Evolutionary conservation across 2,888 invertebrate species (phyloP).

Genomic region (Drosophila leonis): DNA sequence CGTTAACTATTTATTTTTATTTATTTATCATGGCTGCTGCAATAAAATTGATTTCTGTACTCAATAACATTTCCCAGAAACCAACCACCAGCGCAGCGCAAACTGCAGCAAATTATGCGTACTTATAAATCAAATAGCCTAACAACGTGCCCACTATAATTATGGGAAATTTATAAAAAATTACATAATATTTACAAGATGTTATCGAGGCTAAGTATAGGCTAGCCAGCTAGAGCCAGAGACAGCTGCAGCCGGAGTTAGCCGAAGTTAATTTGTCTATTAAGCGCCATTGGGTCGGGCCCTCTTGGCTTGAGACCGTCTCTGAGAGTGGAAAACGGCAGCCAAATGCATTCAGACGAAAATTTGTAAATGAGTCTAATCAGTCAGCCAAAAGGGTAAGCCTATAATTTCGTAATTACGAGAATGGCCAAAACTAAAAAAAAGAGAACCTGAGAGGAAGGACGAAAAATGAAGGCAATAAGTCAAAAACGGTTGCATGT

Average conservation of each 20-base stretch:
- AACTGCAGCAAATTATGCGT: constrained; percentile 56
- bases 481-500: constrained; percentile 75
- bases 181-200: constrained; percentile 81
- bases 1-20: background rate
- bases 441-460: background rate
- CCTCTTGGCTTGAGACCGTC: constrained; percentile 23
- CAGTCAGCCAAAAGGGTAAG: constrained; percentile 82
- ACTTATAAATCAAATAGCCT: constrained; percentile 76
- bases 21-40: background rate
- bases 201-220: constrained; percentile 72
- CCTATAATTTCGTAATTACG: constrained; percentile 83
- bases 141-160: constrained; percentile 73
- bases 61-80: constrained; percentile 23
- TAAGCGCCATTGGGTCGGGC: constrained; percentile 58
- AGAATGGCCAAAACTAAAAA: constrained; percentile 34
- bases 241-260: constrained; percentile 52
- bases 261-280: constrained; percentile 78
- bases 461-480: constrained; percentile 66
- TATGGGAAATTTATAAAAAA: constrained; percentile 78
- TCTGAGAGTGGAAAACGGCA: constrained; percentile 36
- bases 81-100: constrained; percentile 28
- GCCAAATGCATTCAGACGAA: constrained; percentile 51
- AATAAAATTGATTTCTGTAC: constrained; percentile 37
- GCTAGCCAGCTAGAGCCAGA: constrained; percentile 26
- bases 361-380: constrained; percentile 80